Percentiles rank a stretch among this genome's conserved stretches.
Evolutionary conservation across 2,888 invertebrate species (phyloP).

Genomic region (Tipula vernalis): DNA sequence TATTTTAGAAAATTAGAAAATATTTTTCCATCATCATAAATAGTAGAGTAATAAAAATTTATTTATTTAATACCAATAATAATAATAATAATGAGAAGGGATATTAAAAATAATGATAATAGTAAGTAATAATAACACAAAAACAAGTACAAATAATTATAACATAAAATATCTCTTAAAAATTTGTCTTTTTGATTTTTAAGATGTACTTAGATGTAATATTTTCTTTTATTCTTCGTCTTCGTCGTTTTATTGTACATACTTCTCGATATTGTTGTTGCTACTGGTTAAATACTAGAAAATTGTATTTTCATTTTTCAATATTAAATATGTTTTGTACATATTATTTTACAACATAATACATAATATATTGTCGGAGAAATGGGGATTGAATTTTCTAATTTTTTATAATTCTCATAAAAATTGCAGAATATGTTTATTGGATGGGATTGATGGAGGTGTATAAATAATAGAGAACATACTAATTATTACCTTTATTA

Average conservation of each 20-base stretch:
- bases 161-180: neutral
- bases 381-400: neutral
- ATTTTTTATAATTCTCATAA: neutral
- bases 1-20: neutral
- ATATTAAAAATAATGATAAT: neutral
- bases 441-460: neutral
- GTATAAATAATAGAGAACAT: neutral
- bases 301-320: neutral
- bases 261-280: neutral
- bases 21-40: neutral
- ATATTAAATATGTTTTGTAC: neutral
- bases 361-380: neutral
- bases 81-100: neutral
- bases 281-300: neutral
- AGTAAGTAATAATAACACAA: neutral
- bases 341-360: neutral
- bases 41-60: neutral
- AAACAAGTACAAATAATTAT: neutral
- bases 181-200: conserved; percentile 1
- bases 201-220: neutral
- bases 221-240: neutral
- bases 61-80: neutral
- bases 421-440: neutral
- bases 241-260: neutral
- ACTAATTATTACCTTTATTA: neutral